phyloP scores from a whole-genome alignment of 2,888 invertebrate species.

The Gari tellinella region DNA sequence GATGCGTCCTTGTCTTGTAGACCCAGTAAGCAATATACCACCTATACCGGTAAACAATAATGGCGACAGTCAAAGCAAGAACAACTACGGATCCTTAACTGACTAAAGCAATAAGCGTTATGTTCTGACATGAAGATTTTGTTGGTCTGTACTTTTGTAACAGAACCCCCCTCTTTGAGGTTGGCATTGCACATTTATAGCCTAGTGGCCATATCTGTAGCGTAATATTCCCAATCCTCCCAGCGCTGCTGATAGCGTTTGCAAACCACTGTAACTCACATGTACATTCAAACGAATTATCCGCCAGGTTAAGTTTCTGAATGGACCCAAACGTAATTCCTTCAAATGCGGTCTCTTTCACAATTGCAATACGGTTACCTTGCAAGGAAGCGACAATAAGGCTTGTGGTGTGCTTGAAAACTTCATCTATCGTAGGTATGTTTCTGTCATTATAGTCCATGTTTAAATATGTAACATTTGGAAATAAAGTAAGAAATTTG shows the following conservation, averaged over 20 bases:
- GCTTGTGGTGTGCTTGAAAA: neutral
- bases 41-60: slow-evolving; percentile 15
- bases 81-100: slow-evolving; percentile 10
- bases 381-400: neutral
- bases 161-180: neutral
- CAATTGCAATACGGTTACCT: neutral
- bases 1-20: slow-evolving; percentile 7
- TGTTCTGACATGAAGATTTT: neutral
- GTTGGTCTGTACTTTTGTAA: slow-evolving; percentile 13
- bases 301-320: neutral
- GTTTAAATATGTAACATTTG: neutral
- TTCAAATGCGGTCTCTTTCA: neutral
- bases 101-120: slow-evolving; percentile 5
- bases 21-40: slow-evolving; percentile 41
- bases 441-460: slow-evolving; percentile 5
- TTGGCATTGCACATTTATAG: slow-evolving; percentile 26
- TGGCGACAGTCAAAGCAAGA: slow-evolving; percentile 12
- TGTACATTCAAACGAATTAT: slow-evolving; percentile 7
- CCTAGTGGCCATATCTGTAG: slow-evolving; percentile 20
- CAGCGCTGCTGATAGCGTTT: neutral
- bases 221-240: slow-evolving; percentile 6
- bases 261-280: slow-evolving; percentile 26
- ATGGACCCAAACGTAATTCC: neutral
- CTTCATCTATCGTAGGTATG: neutral
- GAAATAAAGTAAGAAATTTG: neutral